Conservation (phyloP, 2,888 invertebrate genomes). For the Synergus gifuensis region DNA sequence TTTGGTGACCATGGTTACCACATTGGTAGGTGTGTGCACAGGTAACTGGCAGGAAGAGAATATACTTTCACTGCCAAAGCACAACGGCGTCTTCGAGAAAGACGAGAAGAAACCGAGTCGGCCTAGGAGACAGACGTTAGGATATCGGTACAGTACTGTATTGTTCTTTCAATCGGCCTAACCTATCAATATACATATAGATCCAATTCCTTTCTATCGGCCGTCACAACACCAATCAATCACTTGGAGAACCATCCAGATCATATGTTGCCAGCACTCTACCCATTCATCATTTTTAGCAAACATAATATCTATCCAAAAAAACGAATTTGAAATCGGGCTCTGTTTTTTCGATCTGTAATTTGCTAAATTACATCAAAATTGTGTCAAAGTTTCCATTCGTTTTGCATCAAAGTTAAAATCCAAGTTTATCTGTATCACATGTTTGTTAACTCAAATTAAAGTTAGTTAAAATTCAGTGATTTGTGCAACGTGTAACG, state of each 20-base stretch:
- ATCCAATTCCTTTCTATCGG: constrained; percentile 48
- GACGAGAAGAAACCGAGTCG: constrained; percentile 62
- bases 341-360: not conserved
- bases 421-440: not conserved
- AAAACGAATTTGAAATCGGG: not conserved
- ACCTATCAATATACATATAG: constrained; percentile 51
- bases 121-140: constrained; percentile 58
- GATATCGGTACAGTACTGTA: constrained; percentile 66
- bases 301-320: not conserved
- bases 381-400: not conserved
- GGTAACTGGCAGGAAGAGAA: constrained; percentile 72
- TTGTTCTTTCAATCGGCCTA: constrained; percentile 62
- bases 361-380: not conserved
- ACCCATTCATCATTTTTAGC: constrained; percentile 2
- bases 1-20: constrained; percentile 61
- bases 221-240: constrained; percentile 46
- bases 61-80: constrained; percentile 75
- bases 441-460: not conserved
- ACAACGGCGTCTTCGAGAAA: constrained; percentile 66
- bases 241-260: not conserved
- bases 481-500: not conserved
- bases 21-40: constrained; percentile 64
- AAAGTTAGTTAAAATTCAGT: not conserved
- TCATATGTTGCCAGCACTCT: not conserved
- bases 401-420: not conserved